Evolutionary conservation across 2,113 vertebrate species (phyloP).

Genomic region (Malurus cyaneus): DNA sequence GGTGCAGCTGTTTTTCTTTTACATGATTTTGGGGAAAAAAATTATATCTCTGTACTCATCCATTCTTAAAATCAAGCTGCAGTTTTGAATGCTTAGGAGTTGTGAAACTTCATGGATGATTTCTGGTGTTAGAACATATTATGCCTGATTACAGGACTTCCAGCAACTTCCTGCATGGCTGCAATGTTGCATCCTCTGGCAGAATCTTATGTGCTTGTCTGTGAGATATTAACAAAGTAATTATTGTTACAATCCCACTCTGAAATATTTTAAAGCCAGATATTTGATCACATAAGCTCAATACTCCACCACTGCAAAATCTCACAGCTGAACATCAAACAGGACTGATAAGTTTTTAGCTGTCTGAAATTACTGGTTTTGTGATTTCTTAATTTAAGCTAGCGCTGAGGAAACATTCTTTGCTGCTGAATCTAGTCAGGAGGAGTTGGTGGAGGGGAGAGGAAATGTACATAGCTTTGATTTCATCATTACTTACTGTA

Average conservation of each 20-base stretch:
- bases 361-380: neutral
- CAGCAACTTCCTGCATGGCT: neutral
- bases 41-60: neutral
- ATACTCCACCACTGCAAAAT: neutral
- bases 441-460: neutral
- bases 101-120: neutral
- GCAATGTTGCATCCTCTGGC: neutral
- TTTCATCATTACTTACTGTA: neutral
- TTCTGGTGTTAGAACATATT: neutral
- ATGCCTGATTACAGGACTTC: neutral
- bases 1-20: neutral
- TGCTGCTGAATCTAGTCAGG: neutral
- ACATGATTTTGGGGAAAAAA: no score
- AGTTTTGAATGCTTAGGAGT: neutral
- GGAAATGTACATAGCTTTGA: neutral
- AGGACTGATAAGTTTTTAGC: neutral
- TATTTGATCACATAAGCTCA: neutral
- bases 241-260: neutral
- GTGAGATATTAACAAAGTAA: neutral
- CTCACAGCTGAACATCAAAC: neutral
- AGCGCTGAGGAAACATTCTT: neutral
- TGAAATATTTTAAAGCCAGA: neutral
- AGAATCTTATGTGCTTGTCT: neutral
- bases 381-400: neutral
- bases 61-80: neutral